Base-by-base conservation (phyloP, 2,888 invertebrate species). In the Drosophila quasianomalipes region DNA sequence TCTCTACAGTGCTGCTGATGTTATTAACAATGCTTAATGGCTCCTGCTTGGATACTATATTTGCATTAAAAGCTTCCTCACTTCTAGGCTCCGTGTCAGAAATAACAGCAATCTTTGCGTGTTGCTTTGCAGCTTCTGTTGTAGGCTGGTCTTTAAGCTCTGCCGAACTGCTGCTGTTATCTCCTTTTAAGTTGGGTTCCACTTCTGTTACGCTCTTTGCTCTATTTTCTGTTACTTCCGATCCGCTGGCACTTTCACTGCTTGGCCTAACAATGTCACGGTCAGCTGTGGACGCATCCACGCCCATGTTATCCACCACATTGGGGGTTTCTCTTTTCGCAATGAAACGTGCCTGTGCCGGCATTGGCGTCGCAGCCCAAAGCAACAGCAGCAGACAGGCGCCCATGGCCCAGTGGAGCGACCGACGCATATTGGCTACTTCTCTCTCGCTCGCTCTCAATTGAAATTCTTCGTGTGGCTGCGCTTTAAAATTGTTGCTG, bases 291-390 rank as follows among this genome's bases (percentile, higher is more conserved):
- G 28, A 37, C 71, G 71, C 61, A 70, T 79, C 54, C 57, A 59
- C 70, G 57, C 72, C 82, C 51, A 74, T 41, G 35, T 65, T 51
- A 47, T 78, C 44, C 67, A 58, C 59, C 47, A 62, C 62, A 60
- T 61, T 60, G 70, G 47, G 53, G 54, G 73, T 88, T 86, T 90
- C 90, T 81, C 87, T 89, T 87, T 90, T 89, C 33, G 76, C 74
- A 79, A 91, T 76, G 68, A 83, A 82, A 82, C 86, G 90, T 86
- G 89, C 78, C 74, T 73, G 77, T 52, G 82, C 77, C 58, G 75
- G 77, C 53, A 77, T 79, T 63, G 75, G 52, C 55, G 76, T 74
- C 59, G 70, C 58, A 52, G 68, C 59, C 68, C 75, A 68, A 52
- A 70, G 41, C 72, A 61, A 44, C 52, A 80, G 31, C 67, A 84